phyloP scores from a whole-genome alignment of 1,140 invertebrate genomes.

The Notospermus geniculatus region DNA sequence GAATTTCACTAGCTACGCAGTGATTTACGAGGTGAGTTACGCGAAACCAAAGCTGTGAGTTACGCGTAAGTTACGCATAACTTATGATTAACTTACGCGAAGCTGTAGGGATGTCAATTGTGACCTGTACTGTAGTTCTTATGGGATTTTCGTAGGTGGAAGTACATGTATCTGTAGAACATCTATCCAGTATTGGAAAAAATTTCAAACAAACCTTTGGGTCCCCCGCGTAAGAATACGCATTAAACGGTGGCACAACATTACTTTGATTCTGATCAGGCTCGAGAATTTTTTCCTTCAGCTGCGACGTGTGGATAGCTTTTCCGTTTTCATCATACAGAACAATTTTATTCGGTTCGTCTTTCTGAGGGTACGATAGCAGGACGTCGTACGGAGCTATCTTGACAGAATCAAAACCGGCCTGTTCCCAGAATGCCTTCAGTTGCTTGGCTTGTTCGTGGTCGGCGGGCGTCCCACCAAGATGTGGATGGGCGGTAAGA shows the following conservation, averaged over 20 bases:
- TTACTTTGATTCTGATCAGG: conserved; percentile 37
- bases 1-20: too few relatives aligned
- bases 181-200: neutral
- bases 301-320: conserved; percentile 13
- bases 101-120: too few relatives aligned
- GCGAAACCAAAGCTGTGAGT: too few relatives aligned
- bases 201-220: conserved; percentile 23
- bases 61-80: too few relatives aligned
- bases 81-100: too few relatives aligned
- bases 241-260: conserved; percentile 49
- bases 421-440: conserved; percentile 30
- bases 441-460: conserved; percentile 34
- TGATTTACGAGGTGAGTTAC: too few relatives aligned
- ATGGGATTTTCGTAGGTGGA: too few relatives aligned
- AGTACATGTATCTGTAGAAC: too few relatives aligned
- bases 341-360: conserved; percentile 32
- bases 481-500: conserved; percentile 39
- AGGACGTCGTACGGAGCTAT: conserved; percentile 44
- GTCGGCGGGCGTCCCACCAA: conserved; percentile 41
- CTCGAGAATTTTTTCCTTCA: conserved; percentile 35
- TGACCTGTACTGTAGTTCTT: too few relatives aligned
- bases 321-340: conserved; percentile 10
- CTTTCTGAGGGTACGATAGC: conserved; percentile 44
- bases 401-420: conserved; percentile 38
- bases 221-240: conserved; percentile 35